These are phyloP conservation scores for Netelia virgata DNA, from an alignment of 2,888 invertebrate species.

Conservation along the genomic window DNA sequence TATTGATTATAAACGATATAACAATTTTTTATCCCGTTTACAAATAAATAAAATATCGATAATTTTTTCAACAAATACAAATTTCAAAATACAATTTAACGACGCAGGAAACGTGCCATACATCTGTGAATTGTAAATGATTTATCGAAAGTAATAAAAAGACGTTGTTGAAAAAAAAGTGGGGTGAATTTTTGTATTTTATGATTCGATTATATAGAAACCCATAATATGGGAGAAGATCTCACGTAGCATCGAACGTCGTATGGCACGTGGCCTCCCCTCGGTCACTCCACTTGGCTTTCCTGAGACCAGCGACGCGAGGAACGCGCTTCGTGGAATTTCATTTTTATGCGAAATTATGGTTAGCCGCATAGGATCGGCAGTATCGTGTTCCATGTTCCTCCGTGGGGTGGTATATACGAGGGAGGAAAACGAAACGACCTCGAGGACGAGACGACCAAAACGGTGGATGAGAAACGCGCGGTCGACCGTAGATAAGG, in stretches of 20 bases:
- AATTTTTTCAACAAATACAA: too few relatives aligned
- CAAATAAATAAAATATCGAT: too few relatives aligned
- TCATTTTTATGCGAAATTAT: constrained; percentile 9
- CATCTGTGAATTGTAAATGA: too few relatives aligned
- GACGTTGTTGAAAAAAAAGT: too few relatives aligned
- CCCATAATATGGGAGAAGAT: not conserved
- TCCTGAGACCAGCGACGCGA: not conserved
- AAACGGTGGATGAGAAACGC: not conserved
- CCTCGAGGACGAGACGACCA: not conserved
- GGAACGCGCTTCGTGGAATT: not conserved
- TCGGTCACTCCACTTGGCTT: not conserved
- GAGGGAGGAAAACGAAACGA: constrained; percentile 8
- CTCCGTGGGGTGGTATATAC: not conserved
- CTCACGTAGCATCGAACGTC: constrained; percentile 19
- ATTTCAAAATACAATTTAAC: too few relatives aligned
- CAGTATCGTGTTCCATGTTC: not conserved
- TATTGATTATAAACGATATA: too few relatives aligned
- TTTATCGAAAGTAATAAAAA: too few relatives aligned
- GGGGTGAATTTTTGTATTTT: not conserved
- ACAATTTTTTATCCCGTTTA: too few relatives aligned
- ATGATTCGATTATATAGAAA: not conserved
- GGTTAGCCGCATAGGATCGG: not conserved
- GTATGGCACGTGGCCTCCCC: constrained; percentile 6
- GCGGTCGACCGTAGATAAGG: constrained; percentile 1
- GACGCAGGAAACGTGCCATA: too few relatives aligned